Evolutionary conservation across 2,888 invertebrate genomes (phyloP), one percentile per base, ranked within the genome.

Genomic region (Megamerina dolium): DNA sequence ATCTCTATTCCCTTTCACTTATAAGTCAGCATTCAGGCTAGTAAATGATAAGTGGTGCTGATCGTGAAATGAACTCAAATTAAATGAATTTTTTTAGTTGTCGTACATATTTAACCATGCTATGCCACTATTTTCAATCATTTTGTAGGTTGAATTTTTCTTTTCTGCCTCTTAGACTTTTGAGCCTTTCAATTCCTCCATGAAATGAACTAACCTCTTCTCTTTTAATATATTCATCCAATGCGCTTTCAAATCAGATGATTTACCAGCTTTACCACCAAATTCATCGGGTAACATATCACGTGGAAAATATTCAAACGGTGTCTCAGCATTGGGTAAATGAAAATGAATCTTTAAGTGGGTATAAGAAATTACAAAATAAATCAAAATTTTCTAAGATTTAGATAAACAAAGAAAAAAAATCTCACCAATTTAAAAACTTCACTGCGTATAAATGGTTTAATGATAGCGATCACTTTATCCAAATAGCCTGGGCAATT

Each of bases 261-360:
- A 67, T 32, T 75, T 72, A n/a, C 81, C 81, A 0, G 77, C 78
- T 41, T 76, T 73, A 1, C 85, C 85, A 19, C 85, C 85, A 50
- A 83, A 84, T 56, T 85, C 85, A 18, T 74, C 72, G 0, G 85
- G 84, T 38, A 85, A 57, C 45, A 83, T 65, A 32, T 82, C 79
- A 53, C 72, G 75, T 0, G 84, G 79, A 27, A 85, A 73, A 55
- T 76, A 78, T 39, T 82, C 74, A 58, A 75, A 80, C 1, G 85
- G 64, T 0, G 82, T 81, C 4, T 76, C 76, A 0, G 83, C 77
- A 52, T 79, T 79, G 0, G 83, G 82, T 50, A 78, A 73, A 63
- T 85, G 85, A 66, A 83, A 83, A 55, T 83, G 80, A 20, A 84
- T 76, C 82, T 83, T 62, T 36, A 68, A 73, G 18, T n/a, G n/a